These are phyloP conservation scores for Leucophora obtusa DNA, from an alignment of 2,888 invertebrate species.

Conservation along the genomic window DNA sequence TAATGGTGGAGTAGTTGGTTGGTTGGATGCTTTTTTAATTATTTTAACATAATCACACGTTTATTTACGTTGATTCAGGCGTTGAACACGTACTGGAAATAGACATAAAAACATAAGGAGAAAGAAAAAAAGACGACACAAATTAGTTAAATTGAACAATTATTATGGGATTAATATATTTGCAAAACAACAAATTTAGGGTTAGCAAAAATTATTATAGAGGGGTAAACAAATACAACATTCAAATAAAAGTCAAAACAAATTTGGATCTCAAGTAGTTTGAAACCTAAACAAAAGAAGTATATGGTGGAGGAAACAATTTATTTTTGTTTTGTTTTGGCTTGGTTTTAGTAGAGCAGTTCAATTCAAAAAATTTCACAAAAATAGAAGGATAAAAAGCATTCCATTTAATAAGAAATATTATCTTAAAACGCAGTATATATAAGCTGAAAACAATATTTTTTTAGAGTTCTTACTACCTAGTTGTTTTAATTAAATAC, in stretches of 20 bases:
- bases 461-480: neutral
- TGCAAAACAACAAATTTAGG: slow-evolving; percentile 28
- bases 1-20: slow-evolving; percentile 57
- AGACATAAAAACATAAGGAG: slow-evolving; percentile 66
- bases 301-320: slow-evolving; percentile 8
- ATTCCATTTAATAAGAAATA: slow-evolving; percentile 30
- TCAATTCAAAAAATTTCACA: slow-evolving; percentile 23
- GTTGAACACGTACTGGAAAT: slow-evolving; percentile 94
- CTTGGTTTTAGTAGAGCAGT: slow-evolving; percentile 46
- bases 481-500: slow-evolving; percentile 8
- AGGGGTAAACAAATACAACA: slow-evolving; percentile 36
- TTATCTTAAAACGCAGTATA: slow-evolving; percentile 14
- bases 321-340: neutral
- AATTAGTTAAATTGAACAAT: slow-evolving; percentile 64
- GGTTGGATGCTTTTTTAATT: slow-evolving; percentile 63
- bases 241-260: slow-evolving; percentile 31
- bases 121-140: slow-evolving; percentile 68
- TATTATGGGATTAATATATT: slow-evolving; percentile 28
- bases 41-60: slow-evolving; percentile 67
- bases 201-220: slow-evolving; percentile 29
- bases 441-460: slow-evolving; percentile 27
- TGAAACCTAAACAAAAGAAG: slow-evolving; percentile 7
- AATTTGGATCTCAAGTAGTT: neutral
- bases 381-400: slow-evolving; percentile 3
- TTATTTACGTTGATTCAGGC: slow-evolving; percentile 86